Base-by-base conservation (phyloP, 2,888 invertebrate genomes). In the Invenusta paracnida region DNA sequence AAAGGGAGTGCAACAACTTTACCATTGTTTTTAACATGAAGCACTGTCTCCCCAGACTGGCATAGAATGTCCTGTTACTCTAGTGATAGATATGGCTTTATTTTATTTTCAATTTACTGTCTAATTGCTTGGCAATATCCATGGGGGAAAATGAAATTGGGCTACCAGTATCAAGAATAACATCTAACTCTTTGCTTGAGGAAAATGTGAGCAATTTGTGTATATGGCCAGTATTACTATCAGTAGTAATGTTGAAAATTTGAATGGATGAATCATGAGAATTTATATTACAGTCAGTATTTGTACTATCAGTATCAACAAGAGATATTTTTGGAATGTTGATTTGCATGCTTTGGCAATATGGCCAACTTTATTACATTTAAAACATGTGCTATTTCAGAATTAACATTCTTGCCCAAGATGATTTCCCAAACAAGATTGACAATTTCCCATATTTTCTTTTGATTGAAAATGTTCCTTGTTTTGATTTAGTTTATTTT, bases 81-180 rank as follows among this genome's bases (percentile, higher is more conserved):
- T 23, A 27, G 23, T n/a, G 27, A 79, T 79, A 25, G 27, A 28
- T 30, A 82, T 29, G 13, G n/a, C 29, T 82, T 73, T 73, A 23
- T n/a, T 73, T 73, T 5, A 73, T 73, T 73, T 23, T 5, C 73
- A 23, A 13, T n/a, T 73, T 5, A 73, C 25, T 73, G 73, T 73
- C 25, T 73, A 73, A 73, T n/a, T 73, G 73, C 29, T 29, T 29
- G 2, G 82, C 29, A 29, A 28, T 29, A 29, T 82, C 23, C n/a
- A 82, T 27, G 17, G 82, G n/a, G n/a, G 28, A 5, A 30, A 82
- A 29, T 30, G 82, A 29, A 27, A 82, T 2, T 17, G 82, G 29
- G 29, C 82, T 82, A 30, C 82, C 29, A 29, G 82, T 82, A 23
- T 82, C 23, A 13, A 79, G 79, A 79, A 79, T 79, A 79, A 79